Percentiles rank a stretch among this genome's conserved stretches.
Evolutionary conservation across 1,140 invertebrate genomes (phyloP).

Genomic region (Drosophila miranda): DNA sequence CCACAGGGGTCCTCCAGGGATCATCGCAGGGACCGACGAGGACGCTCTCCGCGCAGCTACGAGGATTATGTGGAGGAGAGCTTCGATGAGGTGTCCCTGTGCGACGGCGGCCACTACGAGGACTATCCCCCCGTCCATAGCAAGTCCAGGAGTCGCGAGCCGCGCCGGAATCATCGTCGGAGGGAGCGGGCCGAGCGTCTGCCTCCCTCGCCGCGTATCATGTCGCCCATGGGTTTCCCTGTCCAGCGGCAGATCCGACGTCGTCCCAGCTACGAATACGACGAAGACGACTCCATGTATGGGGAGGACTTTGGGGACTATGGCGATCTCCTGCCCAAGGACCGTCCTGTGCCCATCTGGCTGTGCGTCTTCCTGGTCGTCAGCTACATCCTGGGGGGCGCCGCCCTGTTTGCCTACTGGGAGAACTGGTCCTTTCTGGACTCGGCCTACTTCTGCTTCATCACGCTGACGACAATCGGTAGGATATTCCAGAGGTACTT

Average conservation of each 20-base stretch:
- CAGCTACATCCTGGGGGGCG: constrained; percentile 94
- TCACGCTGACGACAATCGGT: constrained; percentile 96
- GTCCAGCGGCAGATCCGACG: constrained; percentile 84
- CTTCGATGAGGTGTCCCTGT: constrained; percentile 59
- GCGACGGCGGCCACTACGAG: constrained; percentile 63
- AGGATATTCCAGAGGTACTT: constrained; percentile 8
- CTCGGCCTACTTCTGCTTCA: constrained; percentile 97
- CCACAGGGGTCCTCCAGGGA: constrained; percentile 16
- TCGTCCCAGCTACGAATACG: constrained; percentile 65
- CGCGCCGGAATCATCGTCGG: constrained; percentile 41
- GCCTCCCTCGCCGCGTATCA: constrained; percentile 85
- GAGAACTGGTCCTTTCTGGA: constrained; percentile 95
- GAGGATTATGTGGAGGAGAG: constrained; percentile 74
- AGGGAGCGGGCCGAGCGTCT: constrained; percentile 58
- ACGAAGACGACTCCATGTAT: constrained; percentile 83
- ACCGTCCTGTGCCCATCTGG: constrained; percentile 93
- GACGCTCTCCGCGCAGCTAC: constrained; percentile 54
- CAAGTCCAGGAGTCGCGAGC: constrained; percentile 49
- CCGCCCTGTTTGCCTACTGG: constrained; percentile 92
- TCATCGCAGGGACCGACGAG: constrained; percentile 52
- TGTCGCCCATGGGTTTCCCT: constrained; percentile 87
- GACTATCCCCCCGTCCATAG: constrained; percentile 58
- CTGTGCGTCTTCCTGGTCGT: constrained; percentile 94
- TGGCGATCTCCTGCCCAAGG: constrained; percentile 70
- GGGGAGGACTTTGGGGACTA: constrained; percentile 84